phyloP scores from a whole-genome alignment of 2,797 vertebrate genomes.

The Nyctibius grandis region DNA sequence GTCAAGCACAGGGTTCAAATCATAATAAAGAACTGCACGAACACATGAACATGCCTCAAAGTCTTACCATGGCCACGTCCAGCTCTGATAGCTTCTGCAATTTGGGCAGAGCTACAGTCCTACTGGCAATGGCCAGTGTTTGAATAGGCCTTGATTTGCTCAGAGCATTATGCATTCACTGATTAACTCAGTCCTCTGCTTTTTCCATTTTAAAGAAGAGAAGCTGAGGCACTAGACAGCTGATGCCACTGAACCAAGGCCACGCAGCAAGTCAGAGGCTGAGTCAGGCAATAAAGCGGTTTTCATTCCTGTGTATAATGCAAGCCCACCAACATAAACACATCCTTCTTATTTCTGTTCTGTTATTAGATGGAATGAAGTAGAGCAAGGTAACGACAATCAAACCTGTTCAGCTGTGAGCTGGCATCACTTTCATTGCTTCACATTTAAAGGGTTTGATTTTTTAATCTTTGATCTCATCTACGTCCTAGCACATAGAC shows the following conservation, averaged over 20 bases:
- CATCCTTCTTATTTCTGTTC: not conserved
- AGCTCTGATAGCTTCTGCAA: not conserved
- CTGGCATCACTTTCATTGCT: not conserved
- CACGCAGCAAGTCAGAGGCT: not conserved
- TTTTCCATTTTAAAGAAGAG: not conserved
- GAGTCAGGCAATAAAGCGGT: not conserved
- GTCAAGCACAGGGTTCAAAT: not conserved
- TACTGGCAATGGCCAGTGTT: too few species aligned
- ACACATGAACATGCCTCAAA: fast-evolving
- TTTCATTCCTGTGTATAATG: not conserved
- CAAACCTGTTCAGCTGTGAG: not conserved
- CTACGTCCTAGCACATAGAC: not conserved
- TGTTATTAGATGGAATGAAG: not conserved
- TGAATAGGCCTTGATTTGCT: not conserved
- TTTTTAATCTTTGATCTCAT: not conserved
- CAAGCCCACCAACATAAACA: not conserved
- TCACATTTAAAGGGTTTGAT: not conserved
- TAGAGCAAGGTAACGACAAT: not conserved
- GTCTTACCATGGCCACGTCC: not conserved
- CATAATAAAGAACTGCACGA: fast-evolving
- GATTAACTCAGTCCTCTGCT: not conserved
- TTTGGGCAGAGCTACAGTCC: not conserved
- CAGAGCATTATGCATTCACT: not conserved
- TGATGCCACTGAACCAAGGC: not conserved
- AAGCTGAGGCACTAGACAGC: not conserved